phyloP scores from a whole-genome alignment of 2,113 vertebrate genomes.

The Gadus macrocephalus region DNA sequence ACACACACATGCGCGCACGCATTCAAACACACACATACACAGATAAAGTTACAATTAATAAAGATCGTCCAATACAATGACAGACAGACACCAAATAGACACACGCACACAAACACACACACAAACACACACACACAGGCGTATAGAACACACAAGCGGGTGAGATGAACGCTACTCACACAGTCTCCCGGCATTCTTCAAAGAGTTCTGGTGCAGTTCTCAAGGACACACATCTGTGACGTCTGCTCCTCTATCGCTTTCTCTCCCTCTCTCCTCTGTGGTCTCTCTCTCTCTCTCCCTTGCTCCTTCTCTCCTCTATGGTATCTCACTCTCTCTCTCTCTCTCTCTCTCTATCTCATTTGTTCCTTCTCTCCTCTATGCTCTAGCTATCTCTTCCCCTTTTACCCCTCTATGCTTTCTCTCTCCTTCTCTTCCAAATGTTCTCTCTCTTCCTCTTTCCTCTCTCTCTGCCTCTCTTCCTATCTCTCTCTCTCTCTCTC shows the following conservation, averaged over 20 bases:
- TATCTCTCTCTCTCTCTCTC: constrained; percentile 25
- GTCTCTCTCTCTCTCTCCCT: constrained; percentile 14
- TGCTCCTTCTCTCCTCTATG: constrained; percentile 20
- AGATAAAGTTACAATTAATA: constrained; percentile 24
- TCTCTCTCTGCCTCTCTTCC: too few relatives aligned
- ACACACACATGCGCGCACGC: constrained; percentile 39
- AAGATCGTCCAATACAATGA: constrained; percentile 10
- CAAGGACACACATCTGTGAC: constrained; percentile 95
- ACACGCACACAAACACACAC: constrained; percentile 22
- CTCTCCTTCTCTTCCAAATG: too few relatives aligned
- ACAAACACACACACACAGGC: constrained; percentile 26
- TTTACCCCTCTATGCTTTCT: constrained; percentile 36
- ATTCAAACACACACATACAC: constrained; percentile 49
- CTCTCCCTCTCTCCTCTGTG: neutral
- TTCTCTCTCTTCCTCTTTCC: too few relatives aligned
- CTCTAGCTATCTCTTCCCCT: constrained; percentile 42
- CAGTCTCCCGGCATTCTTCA: constrained; percentile 88
- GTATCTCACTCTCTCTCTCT: constrained; percentile 24
- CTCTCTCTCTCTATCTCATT: constrained; percentile 19
- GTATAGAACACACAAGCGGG: constrained; percentile 60
- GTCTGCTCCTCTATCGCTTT: constrained; percentile 38
- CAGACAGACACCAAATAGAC: constrained; percentile 6
- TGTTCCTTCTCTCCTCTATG: constrained; percentile 13
- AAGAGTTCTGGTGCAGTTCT: constrained; percentile 97
- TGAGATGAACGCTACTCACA: constrained; percentile 90